Base-by-base conservation (phyloP, 2,888 invertebrate species). In the Temnothorax rugatulus region DNA sequence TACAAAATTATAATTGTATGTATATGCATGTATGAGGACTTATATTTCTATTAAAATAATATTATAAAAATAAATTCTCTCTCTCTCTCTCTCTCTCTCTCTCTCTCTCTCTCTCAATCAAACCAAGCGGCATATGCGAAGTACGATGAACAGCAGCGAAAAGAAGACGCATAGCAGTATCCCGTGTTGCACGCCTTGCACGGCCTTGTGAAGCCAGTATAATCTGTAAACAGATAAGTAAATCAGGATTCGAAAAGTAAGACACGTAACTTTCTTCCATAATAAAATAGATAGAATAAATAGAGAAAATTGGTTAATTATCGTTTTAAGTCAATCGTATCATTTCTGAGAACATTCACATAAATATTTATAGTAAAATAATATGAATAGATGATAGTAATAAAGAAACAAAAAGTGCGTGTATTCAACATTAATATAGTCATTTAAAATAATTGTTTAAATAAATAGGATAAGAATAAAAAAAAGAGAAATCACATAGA, bases 171-270 rank as follows among this genome's bases (percentile, higher is more conserved):
- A 95, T 86, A 97, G 95, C 93, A 98, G 95, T 95, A 97, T 92
- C 64, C 94, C 93, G 64, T 94, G 91, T 89, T 95, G 94, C 79
- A n/a, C n/a, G n/a, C n/a, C n/a, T n/a, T n/a, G n/a, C n/a, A 94
- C 91, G 86, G 93, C 91, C 90, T 97, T 96, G 95, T 97, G 97
- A 92, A 97, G 95, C 96, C 97, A 96, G 94, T 96, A 97, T 95
- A 97, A 96, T 96, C 97, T 97, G 95, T 3, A 95, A 95, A 47
- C 68, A 87, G 13, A 85, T 4, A 21, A 18, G 13, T 29, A 25
- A 54, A 29, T 74, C 0, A 68, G 2, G 4, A 34, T 68, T 18
- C 11, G 4, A 29, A n/a, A 8, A 68, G 4, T 66, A 29, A 29
- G 21, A 76, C 2, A 0, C 21, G 4, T 41, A 41, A 13, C 5